phyloP scores from a whole-genome alignment of 1,140 invertebrate genomes.

The Eciton burchellii region DNA sequence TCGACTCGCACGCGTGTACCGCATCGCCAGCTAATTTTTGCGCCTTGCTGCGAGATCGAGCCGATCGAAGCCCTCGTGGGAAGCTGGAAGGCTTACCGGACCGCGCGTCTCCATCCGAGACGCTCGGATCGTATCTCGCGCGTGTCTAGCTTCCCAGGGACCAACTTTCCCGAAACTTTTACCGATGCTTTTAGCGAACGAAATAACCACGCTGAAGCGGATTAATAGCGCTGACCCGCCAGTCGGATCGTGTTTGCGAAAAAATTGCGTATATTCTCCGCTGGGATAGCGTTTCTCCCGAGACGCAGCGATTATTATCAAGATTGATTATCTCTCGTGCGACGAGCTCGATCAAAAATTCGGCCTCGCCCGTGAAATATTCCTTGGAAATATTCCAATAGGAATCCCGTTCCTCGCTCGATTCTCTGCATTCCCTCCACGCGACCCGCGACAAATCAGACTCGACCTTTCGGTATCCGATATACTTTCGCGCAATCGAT shows the following conservation, averaged over 20 bases:
- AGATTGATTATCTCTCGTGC: background rate
- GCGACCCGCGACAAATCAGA: background rate
- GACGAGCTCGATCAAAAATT: no score
- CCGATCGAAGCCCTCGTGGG: background rate
- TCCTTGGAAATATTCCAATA: background rate
- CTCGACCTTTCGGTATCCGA: constrained; percentile 10
- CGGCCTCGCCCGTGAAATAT: no score
- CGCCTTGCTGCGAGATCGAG: constrained; percentile 36
- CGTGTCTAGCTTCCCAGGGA: constrained; percentile 49
- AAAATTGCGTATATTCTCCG: no score
- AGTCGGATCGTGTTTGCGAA: constrained; percentile 23
- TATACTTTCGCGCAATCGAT: constrained; percentile 39
- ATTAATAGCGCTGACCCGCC: constrained; percentile 60
- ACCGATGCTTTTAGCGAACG: constrained; percentile 64
- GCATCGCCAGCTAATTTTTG: constrained; percentile 42
- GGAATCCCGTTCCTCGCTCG: background rate
- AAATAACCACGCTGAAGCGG: constrained; percentile 63
- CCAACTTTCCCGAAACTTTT: constrained; percentile 62
- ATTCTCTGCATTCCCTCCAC: background rate
- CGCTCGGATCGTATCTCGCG: constrained; percentile 59
- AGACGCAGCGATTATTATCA: background rate
- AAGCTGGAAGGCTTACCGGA: constrained; percentile 21
- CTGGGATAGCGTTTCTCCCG: background rate
- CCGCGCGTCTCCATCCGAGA: background rate
- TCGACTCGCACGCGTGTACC: background rate